Evolutionary conservation across 2,113 vertebrate genomes (phyloP).

Genomic region (Myiozetetes cayanensis): DNA sequence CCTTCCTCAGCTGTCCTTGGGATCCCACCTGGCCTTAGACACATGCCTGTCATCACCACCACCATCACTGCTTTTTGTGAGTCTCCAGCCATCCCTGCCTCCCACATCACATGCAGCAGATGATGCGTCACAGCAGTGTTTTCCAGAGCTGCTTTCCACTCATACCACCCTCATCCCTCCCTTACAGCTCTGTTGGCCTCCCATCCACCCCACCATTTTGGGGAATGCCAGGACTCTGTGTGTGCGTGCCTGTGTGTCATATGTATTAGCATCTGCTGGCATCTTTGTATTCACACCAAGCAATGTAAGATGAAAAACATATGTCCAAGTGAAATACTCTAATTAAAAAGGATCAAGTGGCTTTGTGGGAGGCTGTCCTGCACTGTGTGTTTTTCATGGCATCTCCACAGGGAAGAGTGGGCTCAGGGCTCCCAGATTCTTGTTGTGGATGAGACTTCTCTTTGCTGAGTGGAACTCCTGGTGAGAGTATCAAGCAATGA

Average conservation of each 20-base stretch:
- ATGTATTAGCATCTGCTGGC: conserved; percentile 13
- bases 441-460: fast-evolving
- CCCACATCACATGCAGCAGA: not conserved
- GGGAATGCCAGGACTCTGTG: not conserved
- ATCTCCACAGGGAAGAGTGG: not conserved
- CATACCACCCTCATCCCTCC: not conserved
- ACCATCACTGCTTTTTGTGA: not conserved
- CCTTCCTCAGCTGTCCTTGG: not conserved
- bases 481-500: not conserved
- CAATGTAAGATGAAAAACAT: not conserved
- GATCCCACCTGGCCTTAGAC: not conserved
- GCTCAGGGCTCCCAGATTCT: not conserved
- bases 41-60: not conserved
- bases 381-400: not conserved
- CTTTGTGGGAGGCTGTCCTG: not conserved
- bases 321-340: conserved; percentile 1
- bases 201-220: not conserved
- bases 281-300: conserved; percentile 19
- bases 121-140: not conserved
- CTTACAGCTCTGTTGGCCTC: not conserved
- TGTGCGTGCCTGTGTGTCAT: conserved; percentile 7
- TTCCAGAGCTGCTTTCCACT: not conserved
- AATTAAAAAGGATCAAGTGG: conserved; percentile 46
- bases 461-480: not conserved
- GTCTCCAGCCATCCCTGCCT: not conserved